Evolutionary conservation across 2,797 vertebrate species (phyloP).

Genomic region (Aselliscus stoliczkanus): DNA sequence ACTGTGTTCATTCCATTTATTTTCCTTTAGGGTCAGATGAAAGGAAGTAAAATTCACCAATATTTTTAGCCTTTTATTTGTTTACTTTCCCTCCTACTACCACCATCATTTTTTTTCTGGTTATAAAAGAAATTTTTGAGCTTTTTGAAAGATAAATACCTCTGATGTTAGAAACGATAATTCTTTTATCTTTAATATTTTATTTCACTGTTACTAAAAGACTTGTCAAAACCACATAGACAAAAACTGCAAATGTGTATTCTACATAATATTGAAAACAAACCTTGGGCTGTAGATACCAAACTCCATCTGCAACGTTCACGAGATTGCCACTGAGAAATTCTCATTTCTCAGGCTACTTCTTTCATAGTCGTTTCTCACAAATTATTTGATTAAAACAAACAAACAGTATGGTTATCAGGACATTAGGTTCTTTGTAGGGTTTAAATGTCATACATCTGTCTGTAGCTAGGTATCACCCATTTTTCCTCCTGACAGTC

Average conservation of each 20-base stretch:
- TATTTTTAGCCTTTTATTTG: neutral
- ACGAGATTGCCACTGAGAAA: neutral
- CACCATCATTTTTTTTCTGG: neutral
- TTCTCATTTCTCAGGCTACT: neutral
- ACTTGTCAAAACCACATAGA: neutral
- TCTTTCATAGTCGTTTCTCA: neutral
- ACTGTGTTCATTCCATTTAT: neutral
- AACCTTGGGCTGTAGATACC: neutral
- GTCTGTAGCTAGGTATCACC: neutral
- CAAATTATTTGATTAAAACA: neutral
- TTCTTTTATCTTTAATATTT: neutral
- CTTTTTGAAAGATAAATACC: constrained; percentile 8
- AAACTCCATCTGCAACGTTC: neutral
- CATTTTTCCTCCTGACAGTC: neutral
- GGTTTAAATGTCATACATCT: neutral
- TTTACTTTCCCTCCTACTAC: neutral
- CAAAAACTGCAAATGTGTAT: neutral
- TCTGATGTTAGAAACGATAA: neutral
- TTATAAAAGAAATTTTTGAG: neutral
- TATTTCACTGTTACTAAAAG: neutral
- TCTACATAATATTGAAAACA: neutral
- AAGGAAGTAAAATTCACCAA: constrained; percentile 18
- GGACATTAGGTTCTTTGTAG: neutral
- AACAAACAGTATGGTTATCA: neutral
- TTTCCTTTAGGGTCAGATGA: neutral